Base-by-base conservation (phyloP, 2,113 vertebrate species). In the Delphinapterus leucas region DNA sequence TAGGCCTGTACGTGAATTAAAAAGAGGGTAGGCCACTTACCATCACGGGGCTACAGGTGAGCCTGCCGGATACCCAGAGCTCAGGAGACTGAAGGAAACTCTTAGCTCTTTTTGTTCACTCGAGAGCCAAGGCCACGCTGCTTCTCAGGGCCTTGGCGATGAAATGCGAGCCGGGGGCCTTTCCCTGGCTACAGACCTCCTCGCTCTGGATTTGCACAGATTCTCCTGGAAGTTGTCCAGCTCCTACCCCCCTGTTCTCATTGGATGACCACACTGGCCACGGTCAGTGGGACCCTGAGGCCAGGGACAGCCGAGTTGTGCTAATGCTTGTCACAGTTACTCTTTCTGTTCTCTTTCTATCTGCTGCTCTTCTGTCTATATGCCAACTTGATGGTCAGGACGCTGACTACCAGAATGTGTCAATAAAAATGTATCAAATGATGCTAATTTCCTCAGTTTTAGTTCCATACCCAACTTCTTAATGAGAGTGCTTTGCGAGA, bases 1-100 rank as follows among this genome's bases (percentile, higher is more conserved):
- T 47, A 96, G 87, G 68, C 53, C 53, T 96, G 63, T 15, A 87
- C 63, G 31, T 61, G 36, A 96, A 77, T 94, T 33, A 76, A 96
- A 91, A 91, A 53, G 84, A 90, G 47, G 33, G 94, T 14, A 38
- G 91, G 77, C 93, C 25, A 3, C 94, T 97, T 89, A 58, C 94
- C 61, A n/a, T 73, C 53, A 2, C 4, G 2, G 92, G 58, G 80
- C 13, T 21, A 36, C 95, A 97, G 93, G 85, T 93, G 25, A 86
- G 79, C 71, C 23, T 3, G 17, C 89, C 97, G 83, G 81, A 38
- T 83, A 81, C 58, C 73, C 2, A 1, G 93, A 85, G 58, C 63
- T 71, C 71, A 28, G 33, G 74, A 1, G 28, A 25, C 55, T 0
- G 38, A n/a, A 41, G 3, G 90, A 63, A 91, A 49, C 60, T 63